Percentiles rank a stretch among this genome's conserved stretches.
Conservation (phyloP, 2,113 vertebrate species). For the Blennius ocellaris region DNA sequence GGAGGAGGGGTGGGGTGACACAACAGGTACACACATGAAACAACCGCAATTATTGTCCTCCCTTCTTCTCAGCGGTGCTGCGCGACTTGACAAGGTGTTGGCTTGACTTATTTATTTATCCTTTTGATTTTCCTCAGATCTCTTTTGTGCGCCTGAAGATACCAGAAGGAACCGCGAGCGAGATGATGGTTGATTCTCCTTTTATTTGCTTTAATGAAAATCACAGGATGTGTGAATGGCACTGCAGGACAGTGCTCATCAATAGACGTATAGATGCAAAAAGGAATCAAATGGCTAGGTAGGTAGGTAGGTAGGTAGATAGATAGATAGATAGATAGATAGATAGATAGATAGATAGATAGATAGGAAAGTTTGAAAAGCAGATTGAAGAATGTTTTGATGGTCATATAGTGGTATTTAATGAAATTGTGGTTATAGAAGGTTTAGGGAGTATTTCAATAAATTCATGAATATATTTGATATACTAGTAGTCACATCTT, state of each 20-base stretch:
- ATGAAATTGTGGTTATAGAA: no score
- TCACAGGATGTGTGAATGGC: constrained; percentile 7
- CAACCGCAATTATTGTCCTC: constrained; percentile 60
- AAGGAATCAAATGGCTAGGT: neutral
- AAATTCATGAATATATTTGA: no score
- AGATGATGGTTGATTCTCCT: constrained; percentile 28
- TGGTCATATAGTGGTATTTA: no score
- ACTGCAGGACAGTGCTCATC: constrained; percentile 8
- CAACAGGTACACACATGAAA: constrained; percentile 78
- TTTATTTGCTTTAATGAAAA: constrained; percentile 37
- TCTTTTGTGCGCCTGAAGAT: neutral
- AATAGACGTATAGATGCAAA: neutral
- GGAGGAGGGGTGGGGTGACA: constrained; percentile 15
- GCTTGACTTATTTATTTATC: constrained; percentile 22
- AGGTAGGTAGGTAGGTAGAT: no score
- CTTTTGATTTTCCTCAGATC: constrained; percentile 4
- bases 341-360: no score
- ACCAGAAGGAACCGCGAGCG: constrained; percentile 9
- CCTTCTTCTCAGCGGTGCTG: neutral
- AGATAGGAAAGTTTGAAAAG: no score
- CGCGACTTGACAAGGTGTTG: constrained; percentile 36
- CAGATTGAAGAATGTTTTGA: no score
- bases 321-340: no score
- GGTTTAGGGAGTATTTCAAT: no score
- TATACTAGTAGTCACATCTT: no score